phyloP scores from a whole-genome alignment of 2,888 invertebrate species.

The Drosophila diplacantha region DNA sequence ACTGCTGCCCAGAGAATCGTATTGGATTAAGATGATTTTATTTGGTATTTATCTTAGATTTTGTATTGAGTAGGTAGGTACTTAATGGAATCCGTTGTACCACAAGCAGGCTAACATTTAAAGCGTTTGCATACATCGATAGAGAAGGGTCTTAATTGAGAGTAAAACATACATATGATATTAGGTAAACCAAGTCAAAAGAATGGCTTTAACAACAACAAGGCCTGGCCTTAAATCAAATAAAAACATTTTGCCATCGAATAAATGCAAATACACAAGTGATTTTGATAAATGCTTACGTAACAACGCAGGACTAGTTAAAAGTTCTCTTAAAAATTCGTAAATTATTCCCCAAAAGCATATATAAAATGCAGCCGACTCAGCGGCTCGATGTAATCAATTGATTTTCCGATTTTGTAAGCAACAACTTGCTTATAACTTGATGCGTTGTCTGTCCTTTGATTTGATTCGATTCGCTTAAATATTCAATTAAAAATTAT shows the following conservation, averaged over 20 bases:
- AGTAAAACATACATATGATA: slow-evolving; percentile 5
- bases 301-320: slow-evolving; percentile 59
- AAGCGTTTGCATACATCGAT: slow-evolving; percentile 62
- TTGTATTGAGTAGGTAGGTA: slow-evolving; percentile 57
- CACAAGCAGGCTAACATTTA: slow-evolving; percentile 72
- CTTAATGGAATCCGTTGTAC: slow-evolving; percentile 64
- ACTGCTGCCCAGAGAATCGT: slow-evolving; percentile 47
- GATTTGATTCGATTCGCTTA: slow-evolving; percentile 54
- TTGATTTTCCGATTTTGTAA: slow-evolving; percentile 57
- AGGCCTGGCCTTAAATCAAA: slow-evolving; percentile 61
- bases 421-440: slow-evolving; percentile 64
- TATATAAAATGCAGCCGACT: slow-evolving; percentile 21
- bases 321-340: slow-evolving; percentile 30
- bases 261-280: slow-evolving; percentile 15
- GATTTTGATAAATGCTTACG: slow-evolving; percentile 18
- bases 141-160: slow-evolving; percentile 27
- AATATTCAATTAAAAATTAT: slow-evolving; percentile 62
- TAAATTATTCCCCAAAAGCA: slow-evolving; percentile 29
- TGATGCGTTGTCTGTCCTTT: slow-evolving; percentile 59
- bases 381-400: slow-evolving; percentile 26
- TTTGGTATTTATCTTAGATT: slow-evolving; percentile 29
- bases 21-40: slow-evolving; percentile 37
- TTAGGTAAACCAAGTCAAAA: slow-evolving; percentile 21
- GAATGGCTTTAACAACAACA: slow-evolving; percentile 53
- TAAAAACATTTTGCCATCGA: slow-evolving; percentile 28